Evolutionary conservation across 2,888 invertebrate genomes (phyloP).

Genomic region (Eilema caniola): DNA sequence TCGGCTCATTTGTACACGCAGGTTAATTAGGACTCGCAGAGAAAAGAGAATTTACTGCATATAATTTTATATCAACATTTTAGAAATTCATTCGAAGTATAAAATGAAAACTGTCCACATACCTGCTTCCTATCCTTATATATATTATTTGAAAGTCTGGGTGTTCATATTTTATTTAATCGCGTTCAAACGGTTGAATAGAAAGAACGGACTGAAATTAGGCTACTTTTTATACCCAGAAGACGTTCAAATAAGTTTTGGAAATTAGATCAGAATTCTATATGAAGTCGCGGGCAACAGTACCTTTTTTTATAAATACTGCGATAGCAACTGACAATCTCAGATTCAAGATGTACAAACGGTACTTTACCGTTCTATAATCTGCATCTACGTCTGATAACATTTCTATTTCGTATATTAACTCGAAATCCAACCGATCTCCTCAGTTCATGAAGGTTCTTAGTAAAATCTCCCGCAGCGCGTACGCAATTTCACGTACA

Average conservation of each 20-base stretch:
- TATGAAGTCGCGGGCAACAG: too few relatives aligned
- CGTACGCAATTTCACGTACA: slow-evolving; percentile 57
- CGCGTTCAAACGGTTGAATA: too few relatives aligned
- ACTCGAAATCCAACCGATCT: slow-evolving; percentile 33
- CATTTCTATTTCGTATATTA: slow-evolving; percentile 32
- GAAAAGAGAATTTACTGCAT: neutral
- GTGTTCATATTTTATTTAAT: too few relatives aligned
- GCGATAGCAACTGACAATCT: neutral
- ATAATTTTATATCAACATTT: too few relatives aligned
- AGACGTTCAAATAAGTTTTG: too few relatives aligned
- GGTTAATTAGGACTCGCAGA: neutral
- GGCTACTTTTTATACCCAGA: neutral
- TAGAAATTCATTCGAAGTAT: too few relatives aligned
- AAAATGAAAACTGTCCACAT: too few relatives aligned
- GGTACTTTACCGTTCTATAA: slow-evolving; percentile 38
- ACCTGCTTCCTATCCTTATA: too few relatives aligned
- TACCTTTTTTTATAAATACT: neutral
- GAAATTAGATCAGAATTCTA: too few relatives aligned
- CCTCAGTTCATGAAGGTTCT: slow-evolving; percentile 13
- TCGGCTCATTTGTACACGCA: slow-evolving; percentile 2
- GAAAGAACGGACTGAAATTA: neutral
- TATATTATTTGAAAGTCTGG: too few relatives aligned
- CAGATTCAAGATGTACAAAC: slow-evolving; percentile 20
- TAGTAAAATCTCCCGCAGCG: slow-evolving; percentile 57
- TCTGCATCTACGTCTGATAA: slow-evolving; percentile 32